Conservation (phyloP, 2,797 vertebrate species). For the Lerista edwardsae region DNA sequence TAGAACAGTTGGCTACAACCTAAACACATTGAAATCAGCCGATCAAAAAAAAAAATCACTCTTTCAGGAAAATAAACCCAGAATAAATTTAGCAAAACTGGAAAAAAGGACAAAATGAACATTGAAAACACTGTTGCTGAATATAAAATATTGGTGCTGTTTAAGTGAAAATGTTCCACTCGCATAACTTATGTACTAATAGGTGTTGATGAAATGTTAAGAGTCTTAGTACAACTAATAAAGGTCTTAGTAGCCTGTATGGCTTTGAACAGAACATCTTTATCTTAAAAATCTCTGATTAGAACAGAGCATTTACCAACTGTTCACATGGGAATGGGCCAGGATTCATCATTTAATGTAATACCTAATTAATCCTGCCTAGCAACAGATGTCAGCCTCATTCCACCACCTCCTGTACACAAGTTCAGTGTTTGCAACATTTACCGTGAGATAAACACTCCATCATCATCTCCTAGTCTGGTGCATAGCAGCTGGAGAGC, state of each 20-base stretch:
- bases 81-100: neutral
- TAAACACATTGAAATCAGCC: neutral
- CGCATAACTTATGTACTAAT: neutral
- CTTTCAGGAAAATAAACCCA: neutral
- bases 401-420: constrained; percentile 45
- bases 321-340: constrained; percentile 73
- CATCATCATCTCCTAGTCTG: constrained; percentile 27
- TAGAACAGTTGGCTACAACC: neutral
- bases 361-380: constrained; percentile 73
- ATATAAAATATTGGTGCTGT: constrained; percentile 12
- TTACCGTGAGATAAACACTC: constrained; percentile 42
- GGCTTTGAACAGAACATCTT: constrained; percentile 67
- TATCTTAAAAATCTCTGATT: constrained; percentile 66
- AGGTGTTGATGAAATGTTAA: constrained; percentile 59
- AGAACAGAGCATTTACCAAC: constrained; percentile 72
- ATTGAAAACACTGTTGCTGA: neutral
- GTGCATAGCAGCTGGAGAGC: neutral
- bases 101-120: neutral
- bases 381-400: constrained; percentile 71
- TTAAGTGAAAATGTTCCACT: constrained; percentile 19
- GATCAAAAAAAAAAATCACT: neutral
- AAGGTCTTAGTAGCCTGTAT: constrained; percentile 59
- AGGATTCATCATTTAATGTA: constrained; percentile 72
- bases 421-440: constrained; percentile 27
- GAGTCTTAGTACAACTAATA: constrained; percentile 61